phyloP scores from a whole-genome alignment of 2,888 invertebrate species.

The Hypercompe scribonia region DNA sequence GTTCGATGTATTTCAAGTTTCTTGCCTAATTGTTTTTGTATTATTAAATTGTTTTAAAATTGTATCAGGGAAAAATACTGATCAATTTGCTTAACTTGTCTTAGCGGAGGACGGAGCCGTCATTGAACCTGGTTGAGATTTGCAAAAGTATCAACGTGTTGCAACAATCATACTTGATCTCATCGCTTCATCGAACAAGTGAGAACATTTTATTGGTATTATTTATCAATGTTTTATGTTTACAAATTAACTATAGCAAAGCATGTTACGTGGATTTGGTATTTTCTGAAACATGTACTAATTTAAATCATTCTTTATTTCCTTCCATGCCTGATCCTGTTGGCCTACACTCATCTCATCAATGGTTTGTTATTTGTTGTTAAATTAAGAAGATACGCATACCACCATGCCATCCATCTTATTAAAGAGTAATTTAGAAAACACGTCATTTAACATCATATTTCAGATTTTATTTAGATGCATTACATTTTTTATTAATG shows the following conservation, averaged over 20 bases:
- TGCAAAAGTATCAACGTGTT: conserved; percentile 95
- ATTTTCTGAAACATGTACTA: too few species aligned
- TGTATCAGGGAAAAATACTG: conserved; percentile 86
- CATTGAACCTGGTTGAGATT: conserved; percentile 94
- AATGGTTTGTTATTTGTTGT: conserved; percentile 94
- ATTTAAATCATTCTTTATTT: conserved; percentile 24
- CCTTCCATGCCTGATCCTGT: conserved; percentile 89
- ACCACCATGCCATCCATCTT: conserved; percentile 88
- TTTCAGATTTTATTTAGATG: conserved; percentile 95
- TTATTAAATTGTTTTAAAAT: conserved; percentile 53
- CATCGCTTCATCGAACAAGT: conserved; percentile 90
- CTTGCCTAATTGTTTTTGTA: conserved; percentile 37
- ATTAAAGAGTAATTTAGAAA: conserved; percentile 91
- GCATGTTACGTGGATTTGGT: conserved; percentile 10
- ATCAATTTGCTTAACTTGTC: conserved; percentile 88
- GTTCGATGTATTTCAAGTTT: conserved; percentile 32
- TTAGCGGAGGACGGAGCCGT: conserved; percentile 96
- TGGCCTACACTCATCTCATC: conserved; percentile 92
- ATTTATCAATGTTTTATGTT: conserved; percentile 2
- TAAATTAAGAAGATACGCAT: conserved; percentile 96
- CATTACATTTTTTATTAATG: conserved; percentile 96
- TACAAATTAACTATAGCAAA: not conserved
- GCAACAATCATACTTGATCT: conserved; percentile 93
- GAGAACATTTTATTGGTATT: conserved; percentile 46
- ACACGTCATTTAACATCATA: conserved; percentile 93